Evolutionary conservation across 1,140 invertebrate genomes (phyloP).

Genomic region (Cydia pomonella): DNA sequence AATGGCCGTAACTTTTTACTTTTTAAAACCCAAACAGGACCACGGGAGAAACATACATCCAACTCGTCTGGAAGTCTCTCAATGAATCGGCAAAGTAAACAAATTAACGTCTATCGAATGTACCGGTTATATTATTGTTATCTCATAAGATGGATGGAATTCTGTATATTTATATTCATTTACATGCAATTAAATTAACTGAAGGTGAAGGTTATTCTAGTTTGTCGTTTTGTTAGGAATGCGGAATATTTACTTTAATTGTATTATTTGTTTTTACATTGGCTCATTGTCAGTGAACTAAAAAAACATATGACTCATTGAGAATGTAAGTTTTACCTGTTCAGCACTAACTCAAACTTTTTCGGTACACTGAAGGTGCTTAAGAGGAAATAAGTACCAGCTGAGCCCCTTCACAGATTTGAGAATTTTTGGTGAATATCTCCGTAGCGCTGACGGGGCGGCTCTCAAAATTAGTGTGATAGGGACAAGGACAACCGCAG

Average conservation of each 20-base stretch:
- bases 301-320: too few relatives aligned
- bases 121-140: conserved; percentile 23
- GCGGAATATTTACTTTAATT: not conserved
- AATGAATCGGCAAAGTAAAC: conserved; percentile 26
- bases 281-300: too few relatives aligned
- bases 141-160: conserved; percentile 6
- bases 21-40: conserved; percentile 12
- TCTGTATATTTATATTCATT: not conserved
- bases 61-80: not conserved
- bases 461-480: too few relatives aligned
- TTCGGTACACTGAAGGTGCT: too few relatives aligned
- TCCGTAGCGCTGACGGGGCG: too few relatives aligned
- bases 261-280: too few relatives aligned
- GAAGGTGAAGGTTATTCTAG: not conserved
- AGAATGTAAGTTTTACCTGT: too few relatives aligned
- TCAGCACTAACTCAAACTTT: too few relatives aligned
- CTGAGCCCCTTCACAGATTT: too few relatives aligned
- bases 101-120: conserved; percentile 7
- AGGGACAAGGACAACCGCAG: too few relatives aligned
- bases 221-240: not conserved
- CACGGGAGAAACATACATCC: not conserved
- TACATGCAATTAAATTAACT: not conserved
- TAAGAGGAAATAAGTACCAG: too few relatives aligned
- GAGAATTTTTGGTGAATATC: too few relatives aligned
- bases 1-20: conserved; percentile 9